Evolutionary conservation across 2,888 invertebrate species (phyloP).

Genomic region (Orchesellides sinensis): DNA sequence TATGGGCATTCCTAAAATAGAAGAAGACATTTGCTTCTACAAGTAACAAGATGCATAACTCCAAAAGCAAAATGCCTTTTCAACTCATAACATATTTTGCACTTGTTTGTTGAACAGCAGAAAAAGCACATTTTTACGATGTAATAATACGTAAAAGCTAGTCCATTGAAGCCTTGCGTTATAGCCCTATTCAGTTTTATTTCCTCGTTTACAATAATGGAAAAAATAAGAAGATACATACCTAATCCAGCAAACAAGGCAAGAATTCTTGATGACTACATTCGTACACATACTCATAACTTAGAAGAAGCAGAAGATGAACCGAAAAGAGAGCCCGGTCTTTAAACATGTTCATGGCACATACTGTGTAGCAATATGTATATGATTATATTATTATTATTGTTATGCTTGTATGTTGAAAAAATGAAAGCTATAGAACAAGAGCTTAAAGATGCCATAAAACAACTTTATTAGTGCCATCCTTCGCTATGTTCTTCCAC

Average conservation of each 20-base stretch:
- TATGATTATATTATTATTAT: conserved; percentile 48
- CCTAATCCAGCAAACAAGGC: conserved; percentile 29
- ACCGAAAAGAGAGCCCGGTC: conserved; percentile 35
- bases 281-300: conserved; percentile 41
- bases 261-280: conserved; percentile 36
- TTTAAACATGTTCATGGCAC: background rate
- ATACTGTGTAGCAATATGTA: background rate
- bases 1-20: too few species aligned
- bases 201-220: conserved; percentile 37
- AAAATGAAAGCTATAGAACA: conserved; percentile 51
- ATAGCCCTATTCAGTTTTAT: conserved; percentile 58
- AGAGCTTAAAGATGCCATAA: conserved; percentile 59
- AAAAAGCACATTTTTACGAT: conserved; percentile 53
- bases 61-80: too few species aligned
- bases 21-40: too few species aligned
- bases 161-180: conserved; percentile 39
- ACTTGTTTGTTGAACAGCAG: background rate
- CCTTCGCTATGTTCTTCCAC: conserved; percentile 45
- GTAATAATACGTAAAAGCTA: conserved; percentile 50
- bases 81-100: conserved; percentile 4
- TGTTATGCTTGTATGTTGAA: conserved; percentile 46
- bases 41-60: too few species aligned
- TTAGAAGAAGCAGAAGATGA: too few species aligned
- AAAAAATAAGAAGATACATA: conserved; percentile 18
- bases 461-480: conserved; percentile 66